These are phyloP conservation scores for Antheraea yamamai DNA, from an alignment of 2,888 invertebrate genomes.

Conservation along the genomic window DNA sequence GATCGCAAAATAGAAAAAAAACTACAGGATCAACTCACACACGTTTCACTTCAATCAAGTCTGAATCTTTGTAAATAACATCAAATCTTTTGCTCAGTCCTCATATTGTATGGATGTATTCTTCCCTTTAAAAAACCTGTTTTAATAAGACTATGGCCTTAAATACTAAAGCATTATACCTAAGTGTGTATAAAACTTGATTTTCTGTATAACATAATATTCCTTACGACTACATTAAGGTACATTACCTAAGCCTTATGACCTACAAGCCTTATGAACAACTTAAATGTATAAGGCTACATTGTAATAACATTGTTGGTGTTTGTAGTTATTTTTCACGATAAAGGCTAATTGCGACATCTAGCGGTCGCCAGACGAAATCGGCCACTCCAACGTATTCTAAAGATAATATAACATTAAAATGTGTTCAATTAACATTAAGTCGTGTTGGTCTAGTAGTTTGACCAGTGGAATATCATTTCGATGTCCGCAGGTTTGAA, in stretches of 20 bases:
- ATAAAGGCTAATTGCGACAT: background rate
- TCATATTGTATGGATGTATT: background rate
- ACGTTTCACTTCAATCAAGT: background rate
- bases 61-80: background rate
- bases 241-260: background rate
- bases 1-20: background rate
- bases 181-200: background rate
- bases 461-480: too few species aligned
- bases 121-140: background rate
- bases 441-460: too few species aligned
- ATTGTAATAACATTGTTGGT: background rate
- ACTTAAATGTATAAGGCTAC: background rate
- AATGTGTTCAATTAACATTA: background rate
- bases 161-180: background rate
- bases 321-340: background rate
- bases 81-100: background rate
- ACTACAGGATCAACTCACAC: background rate
- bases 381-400: background rate
- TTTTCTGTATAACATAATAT: background rate
- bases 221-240: background rate
- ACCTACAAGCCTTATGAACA: too few species aligned
- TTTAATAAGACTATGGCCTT: background rate
- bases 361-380: background rate
- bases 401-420: background rate
- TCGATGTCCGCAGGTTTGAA: too few species aligned